Evolutionary conservation across 2,113 vertebrate species (phyloP).

Genomic region (Tragulus kanchil): DNA sequence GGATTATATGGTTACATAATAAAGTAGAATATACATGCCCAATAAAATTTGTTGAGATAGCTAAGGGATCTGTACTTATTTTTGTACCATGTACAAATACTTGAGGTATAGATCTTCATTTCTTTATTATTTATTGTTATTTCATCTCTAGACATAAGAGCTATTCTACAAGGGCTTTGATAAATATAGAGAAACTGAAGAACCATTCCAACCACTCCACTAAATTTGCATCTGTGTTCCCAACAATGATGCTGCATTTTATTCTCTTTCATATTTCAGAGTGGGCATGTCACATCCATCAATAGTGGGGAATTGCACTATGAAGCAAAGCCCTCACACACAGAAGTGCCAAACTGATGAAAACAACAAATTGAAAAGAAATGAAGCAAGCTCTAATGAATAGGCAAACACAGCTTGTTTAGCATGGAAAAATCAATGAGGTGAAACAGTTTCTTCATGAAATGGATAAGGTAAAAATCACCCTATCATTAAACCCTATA

Average conservation of each 20-base stretch:
- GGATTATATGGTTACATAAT: conserved; percentile 61
- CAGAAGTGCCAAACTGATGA: conserved; percentile 19
- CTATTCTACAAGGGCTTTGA: conserved; percentile 63
- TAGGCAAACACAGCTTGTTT: conserved; percentile 46
- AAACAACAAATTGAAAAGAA: conserved; percentile 67
- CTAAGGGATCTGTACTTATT: conserved; percentile 58
- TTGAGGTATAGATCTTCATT: conserved; percentile 58
- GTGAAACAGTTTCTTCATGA: conserved; percentile 43
- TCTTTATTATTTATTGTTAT: conserved; percentile 72
- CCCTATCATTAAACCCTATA: conserved; percentile 49
- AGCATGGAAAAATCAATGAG: conserved; percentile 56
- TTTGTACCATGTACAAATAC: conserved; percentile 69
- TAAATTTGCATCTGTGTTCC: conserved; percentile 69
- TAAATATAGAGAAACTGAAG: conserved; percentile 53
- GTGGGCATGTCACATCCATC: conserved; percentile 25
- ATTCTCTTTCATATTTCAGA: conserved; percentile 60
- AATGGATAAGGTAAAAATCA: conserved; percentile 67
- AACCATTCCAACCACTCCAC: not conserved
- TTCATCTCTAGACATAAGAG: conserved; percentile 61
- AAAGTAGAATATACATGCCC: conserved; percentile 53
- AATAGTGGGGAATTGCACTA: conserved; percentile 45
- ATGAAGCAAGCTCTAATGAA: conserved; percentile 77
- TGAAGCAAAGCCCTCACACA: not conserved
- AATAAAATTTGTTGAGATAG: conserved; percentile 67
- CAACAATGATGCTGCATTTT: conserved; percentile 60